Base-by-base conservation (phyloP, 2,888 invertebrate genomes). In the Drepana falcataria region DNA sequence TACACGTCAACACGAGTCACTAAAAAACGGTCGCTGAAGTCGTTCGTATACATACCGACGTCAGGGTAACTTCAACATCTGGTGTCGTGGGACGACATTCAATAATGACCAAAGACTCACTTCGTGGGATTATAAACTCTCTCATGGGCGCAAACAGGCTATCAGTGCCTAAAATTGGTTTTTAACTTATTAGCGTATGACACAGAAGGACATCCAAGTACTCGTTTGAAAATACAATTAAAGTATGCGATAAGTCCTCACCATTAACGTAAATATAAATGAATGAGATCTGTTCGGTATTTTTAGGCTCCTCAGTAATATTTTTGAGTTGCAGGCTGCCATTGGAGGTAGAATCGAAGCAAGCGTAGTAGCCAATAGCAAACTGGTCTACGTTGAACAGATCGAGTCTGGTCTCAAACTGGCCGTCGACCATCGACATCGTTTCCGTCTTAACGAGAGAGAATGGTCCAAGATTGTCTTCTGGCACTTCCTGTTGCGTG, bases 291-390 rank as follows among this genome's bases (percentile, higher is more conserved):
- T 85, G 77, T 53, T 75, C 76, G 9, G 78, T 83, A 60, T 87
- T 81, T 58, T 62, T 71, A 2, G 84, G 89, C 71, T 89, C 90
- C 55, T 77, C 79, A 35, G 69, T 63, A 48, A 89, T 64, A 54
- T 80, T 71, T 53, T 74, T 74, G 48, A 89, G 67, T 56, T 81
- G 68, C 44, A 71, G 67, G 34, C 63, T 64, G 54, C 72, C 68
- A 59, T 91, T 81, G 33, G 91, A 63, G 5, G 73, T 68, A 49
- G 79, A 71, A 65, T 92, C 91, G 53, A 87, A 82, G 68, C 93
- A 93, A 59, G 91, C 93, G 64, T 92, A 93, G 70, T 88, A 92
- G 51, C 92, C 93, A 54, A 93, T 92, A 53, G 91, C 79, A 34
- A 79, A 79, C 21, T 81, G 83, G 49, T 85, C 81, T 2, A 93